Percentiles rank a stretch among this genome's conserved stretches.
phyloP scores from a whole-genome alignment of 2,113 vertebrate genomes.

The Poeciliopsis occidentalis region DNA sequence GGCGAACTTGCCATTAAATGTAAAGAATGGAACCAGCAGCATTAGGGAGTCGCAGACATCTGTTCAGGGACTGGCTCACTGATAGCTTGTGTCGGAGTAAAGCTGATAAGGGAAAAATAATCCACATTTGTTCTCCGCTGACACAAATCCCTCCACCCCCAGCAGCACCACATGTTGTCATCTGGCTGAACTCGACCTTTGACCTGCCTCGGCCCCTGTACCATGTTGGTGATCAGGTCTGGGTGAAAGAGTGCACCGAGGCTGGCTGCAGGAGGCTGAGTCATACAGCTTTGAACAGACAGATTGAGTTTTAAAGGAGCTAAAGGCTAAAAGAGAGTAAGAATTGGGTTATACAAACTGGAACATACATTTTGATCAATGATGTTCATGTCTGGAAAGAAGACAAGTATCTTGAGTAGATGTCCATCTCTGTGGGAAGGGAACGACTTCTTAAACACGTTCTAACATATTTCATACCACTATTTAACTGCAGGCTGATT shows the following conservation, averaged over 20 bases:
- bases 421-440: too few species aligned
- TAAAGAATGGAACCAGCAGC: not conserved
- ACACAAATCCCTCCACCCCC: conserved; percentile 2
- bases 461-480: not conserved
- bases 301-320: not conserved
- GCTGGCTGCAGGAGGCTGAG: not conserved
- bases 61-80: not conserved
- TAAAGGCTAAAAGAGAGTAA: too few species aligned
- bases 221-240: conserved; percentile 24
- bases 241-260: not conserved
- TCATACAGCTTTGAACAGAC: not conserved
- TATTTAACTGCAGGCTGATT: not conserved
- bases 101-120: not conserved
- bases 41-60: conserved; percentile 1
- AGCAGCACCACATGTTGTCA: not conserved
- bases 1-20: not conserved
- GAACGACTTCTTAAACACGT: not conserved
- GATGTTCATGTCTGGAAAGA: too few species aligned
- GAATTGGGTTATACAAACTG: too few species aligned
- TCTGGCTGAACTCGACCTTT: conserved; percentile 9
- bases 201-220: conserved; percentile 28
- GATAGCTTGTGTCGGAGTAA: not conserved
- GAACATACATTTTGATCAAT: too few species aligned
- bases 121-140: not conserved
- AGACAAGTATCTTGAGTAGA: too few species aligned